Evolutionary conservation across 2,797 vertebrate species (phyloP).

Genomic region (Phataginus tetradactyla): DNA sequence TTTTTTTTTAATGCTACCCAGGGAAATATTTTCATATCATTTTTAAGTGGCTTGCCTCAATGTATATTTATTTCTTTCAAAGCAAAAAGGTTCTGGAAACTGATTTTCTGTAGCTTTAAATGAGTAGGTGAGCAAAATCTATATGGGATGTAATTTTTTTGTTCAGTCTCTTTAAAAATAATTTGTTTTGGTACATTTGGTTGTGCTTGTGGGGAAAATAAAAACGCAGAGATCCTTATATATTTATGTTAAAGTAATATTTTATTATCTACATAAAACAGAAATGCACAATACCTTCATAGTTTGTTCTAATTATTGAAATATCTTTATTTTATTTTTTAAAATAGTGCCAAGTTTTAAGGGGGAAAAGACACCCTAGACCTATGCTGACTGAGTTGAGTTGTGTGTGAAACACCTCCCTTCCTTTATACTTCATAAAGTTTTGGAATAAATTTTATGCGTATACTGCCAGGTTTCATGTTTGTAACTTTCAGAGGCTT

Average conservation of each 20-base stretch:
- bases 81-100: slow-evolving; percentile 91
- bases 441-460: slow-evolving; percentile 87
- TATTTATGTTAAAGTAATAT: slow-evolving; percentile 95
- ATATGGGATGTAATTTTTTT: slow-evolving; percentile 93
- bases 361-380: slow-evolving; percentile 70
- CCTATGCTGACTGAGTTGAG: slow-evolving; percentile 80
- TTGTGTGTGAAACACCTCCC: slow-evolving; percentile 83
- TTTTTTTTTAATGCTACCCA: slow-evolving; percentile 92
- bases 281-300: slow-evolving; percentile 96
- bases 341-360: slow-evolving; percentile 85
- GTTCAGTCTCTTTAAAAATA: slow-evolving; percentile 90
- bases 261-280: slow-evolving; percentile 96
- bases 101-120: slow-evolving; percentile 96
- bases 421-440: slow-evolving; percentile 85
- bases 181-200: slow-evolving; percentile 93
- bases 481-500: slow-evolving; percentile 78
- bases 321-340: slow-evolving; percentile 87
- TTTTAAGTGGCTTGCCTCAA: slow-evolving; percentile 91
- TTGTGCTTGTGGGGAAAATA: slow-evolving; percentile 96
- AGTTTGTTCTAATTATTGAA: slow-evolving; percentile 95
- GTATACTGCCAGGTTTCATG: slow-evolving; percentile 80
- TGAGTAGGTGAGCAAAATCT: slow-evolving; percentile 92
- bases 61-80: slow-evolving; percentile 92
- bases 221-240: slow-evolving; percentile 95
- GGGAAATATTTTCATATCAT: slow-evolving; percentile 92